Conservation (phyloP, 2,888 invertebrate genomes). For the Xanthostigma xanthostigma region DNA sequence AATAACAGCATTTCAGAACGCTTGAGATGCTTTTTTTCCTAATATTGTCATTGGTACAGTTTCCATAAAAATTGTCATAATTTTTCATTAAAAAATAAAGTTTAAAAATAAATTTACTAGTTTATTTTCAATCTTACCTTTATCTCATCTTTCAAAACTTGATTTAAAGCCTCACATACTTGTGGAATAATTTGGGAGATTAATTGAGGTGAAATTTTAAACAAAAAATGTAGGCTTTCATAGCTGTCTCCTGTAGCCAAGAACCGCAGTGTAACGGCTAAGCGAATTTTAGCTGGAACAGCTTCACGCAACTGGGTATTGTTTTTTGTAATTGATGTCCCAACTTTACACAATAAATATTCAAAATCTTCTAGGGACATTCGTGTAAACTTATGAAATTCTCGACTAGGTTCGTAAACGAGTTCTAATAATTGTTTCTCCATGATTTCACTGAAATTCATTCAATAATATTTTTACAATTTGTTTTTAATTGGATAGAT, state of each 20-base stretch:
- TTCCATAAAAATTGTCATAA: too few species aligned
- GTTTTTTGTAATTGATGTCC: conserved; percentile 18
- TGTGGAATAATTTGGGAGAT: conserved; percentile 18
- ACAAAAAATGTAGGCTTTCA: conserved; percentile 11
- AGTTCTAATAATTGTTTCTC: conserved; percentile 10
- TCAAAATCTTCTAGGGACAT: conserved; percentile 19
- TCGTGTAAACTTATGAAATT: conserved; percentile 17
- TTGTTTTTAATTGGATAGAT: neutral
- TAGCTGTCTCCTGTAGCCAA: conserved; percentile 13
- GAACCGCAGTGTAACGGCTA: conserved; percentile 18
- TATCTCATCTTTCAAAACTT: neutral
- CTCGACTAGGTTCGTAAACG: conserved; percentile 16
- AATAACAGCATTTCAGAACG: too few species aligned
- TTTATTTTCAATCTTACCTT: neutral
- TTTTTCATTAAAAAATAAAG: too few species aligned
- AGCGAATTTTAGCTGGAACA: conserved; percentile 17
- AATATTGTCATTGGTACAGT: too few species aligned
- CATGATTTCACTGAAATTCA: neutral
- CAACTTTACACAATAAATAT: conserved; percentile 17
- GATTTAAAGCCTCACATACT: conserved; percentile 17
- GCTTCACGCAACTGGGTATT: conserved; percentile 15
- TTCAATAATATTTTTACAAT: neutral
- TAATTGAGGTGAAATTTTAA: conserved; percentile 15
- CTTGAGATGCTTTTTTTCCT: too few species aligned
- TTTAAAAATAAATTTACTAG: too few species aligned